Evolutionary conservation across 2,888 invertebrate species (phyloP).

Genomic region (Watsonalla binaria): DNA sequence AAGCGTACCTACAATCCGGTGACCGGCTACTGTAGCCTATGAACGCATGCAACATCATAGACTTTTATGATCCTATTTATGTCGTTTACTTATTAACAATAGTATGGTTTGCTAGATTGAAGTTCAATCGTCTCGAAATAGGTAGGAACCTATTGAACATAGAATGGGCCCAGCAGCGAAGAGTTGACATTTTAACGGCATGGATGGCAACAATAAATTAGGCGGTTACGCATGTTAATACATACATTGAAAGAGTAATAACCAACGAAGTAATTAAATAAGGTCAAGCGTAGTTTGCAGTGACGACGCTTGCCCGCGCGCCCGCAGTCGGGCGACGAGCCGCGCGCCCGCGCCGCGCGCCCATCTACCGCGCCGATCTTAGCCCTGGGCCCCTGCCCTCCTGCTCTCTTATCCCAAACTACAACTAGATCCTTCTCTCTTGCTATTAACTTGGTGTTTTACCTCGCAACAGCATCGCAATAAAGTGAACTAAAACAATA

Average conservation of each 20-base stretch:
- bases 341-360: slow-evolving; percentile 5
- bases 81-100: too few relatives aligned
- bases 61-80: too few relatives aligned
- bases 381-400: neutral
- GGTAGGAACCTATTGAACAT: too few relatives aligned
- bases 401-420: neutral
- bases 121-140: neutral
- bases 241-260: slow-evolving; percentile 74
- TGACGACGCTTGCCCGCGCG: slow-evolving; percentile 24
- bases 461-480: neutral
- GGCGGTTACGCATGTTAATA: slow-evolving; percentile 69
- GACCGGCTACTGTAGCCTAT: too few relatives aligned
- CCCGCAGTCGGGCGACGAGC: slow-evolving; percentile 17
- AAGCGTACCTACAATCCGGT: too few relatives aligned
- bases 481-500: neutral
- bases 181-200: slow-evolving; percentile 35
- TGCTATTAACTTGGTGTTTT: too few relatives aligned
- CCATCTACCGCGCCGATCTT: neutral
- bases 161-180: neutral
- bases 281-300: slow-evolving; percentile 69
- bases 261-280: slow-evolving; percentile 78
- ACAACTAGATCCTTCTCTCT: too few relatives aligned
- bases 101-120: neutral
- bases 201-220: slow-evolving; percentile 68
- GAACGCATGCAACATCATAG: too few relatives aligned